Base-by-base conservation (phyloP, 2,888 invertebrate species). In the Eupithecia insigniata region DNA sequence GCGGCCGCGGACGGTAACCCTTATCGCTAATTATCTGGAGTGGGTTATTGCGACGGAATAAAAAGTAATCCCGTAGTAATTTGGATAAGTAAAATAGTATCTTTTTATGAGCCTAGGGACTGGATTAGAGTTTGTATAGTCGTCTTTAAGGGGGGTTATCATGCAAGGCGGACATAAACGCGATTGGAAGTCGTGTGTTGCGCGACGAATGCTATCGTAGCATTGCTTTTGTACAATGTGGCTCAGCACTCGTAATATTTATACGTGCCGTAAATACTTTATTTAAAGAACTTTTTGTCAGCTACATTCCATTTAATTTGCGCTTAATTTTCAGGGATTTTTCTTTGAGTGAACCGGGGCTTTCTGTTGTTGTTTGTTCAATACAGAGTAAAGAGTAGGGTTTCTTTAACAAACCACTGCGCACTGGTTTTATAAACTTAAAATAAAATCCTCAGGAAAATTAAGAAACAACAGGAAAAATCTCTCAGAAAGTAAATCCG, bases 1-100 rank as follows among this genome's bases (percentile, higher is more conserved):
- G 80, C 79, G 76, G 75, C 78, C 74, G 80, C 76, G 77, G 74
- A 74, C 80, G 79, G 80, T 84, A 82, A 85, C 84, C 81, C 86
- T 84, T 88, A 87, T 87, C 84, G 82, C 87, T 90, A 90, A 91
- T 89, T 90, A 89, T 88, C 81, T 83, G 80, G 83, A 90, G 88
- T 89, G 85, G 87, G 84, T 87, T 87, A 87, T 88, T 86, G 82
- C 80, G 81, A 76, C 81, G 80, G 77, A 89, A 89, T 90, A 89
- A 90, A 90, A 89, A 86, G 89, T 89, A 90, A 88, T 89, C 87
- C 83, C 85, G 88, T 88, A 86, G 88, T 90, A 86, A 89, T 89
- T 89, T 89, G 85, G 87, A 89, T 90, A 64, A 64, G 64, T 64
- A 88, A 90, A 88, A 88, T 84, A 87, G 86, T 89, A 79, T 84